Percentiles rank a stretch among this genome's conserved stretches.
Evolutionary conservation across 2,113 vertebrate genomes (phyloP).

Genomic region (Panthera tigris): DNA sequence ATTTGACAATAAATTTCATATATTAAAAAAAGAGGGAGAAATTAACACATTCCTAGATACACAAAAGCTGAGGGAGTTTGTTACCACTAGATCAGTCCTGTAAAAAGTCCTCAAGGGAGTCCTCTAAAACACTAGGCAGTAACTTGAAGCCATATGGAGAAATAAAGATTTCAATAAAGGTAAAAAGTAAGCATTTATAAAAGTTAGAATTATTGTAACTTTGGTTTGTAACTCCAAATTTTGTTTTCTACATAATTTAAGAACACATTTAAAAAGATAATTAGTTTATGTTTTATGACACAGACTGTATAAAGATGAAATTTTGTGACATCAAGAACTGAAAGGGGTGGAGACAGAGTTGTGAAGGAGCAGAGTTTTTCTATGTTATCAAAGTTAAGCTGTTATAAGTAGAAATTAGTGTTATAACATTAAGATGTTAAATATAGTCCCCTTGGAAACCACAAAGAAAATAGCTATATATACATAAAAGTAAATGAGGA

Average conservation of each 20-base stretch:
- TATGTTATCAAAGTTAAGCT: neutral
- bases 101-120: neutral
- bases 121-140: neutral
- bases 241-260: neutral
- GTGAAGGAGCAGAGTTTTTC: neutral
- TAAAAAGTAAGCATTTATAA: neutral
- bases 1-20: no score
- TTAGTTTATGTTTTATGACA: neutral
- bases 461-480: neutral
- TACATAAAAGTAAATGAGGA: neutral
- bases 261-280: neutral
- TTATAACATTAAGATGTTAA: neutral
- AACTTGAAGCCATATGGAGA: neutral
- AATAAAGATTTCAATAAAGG: neutral
- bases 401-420: neutral
- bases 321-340: neutral
- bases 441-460: neutral
- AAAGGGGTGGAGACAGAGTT: neutral
- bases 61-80: neutral
- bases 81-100: neutral
- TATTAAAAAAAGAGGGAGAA: neutral
- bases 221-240: neutral
- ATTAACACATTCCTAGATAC: neutral
- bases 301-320: neutral
- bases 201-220: neutral